Conservation (phyloP, 1,140 invertebrate species). For the Drosophila baimaii region DNA sequence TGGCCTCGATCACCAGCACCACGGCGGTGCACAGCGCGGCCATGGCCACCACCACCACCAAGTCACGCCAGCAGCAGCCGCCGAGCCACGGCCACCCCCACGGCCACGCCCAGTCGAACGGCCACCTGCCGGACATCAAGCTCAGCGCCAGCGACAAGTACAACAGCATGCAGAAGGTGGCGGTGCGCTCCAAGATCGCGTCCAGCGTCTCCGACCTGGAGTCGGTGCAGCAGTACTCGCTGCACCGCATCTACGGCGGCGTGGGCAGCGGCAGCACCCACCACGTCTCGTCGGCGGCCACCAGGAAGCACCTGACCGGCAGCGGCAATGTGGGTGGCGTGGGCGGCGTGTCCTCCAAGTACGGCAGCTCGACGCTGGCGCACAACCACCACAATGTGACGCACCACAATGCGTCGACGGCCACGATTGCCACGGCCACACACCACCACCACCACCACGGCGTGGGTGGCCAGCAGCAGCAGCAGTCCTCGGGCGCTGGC, state of each 20-base stretch:
- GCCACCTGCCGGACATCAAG: constrained; percentile 83
- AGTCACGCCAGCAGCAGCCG: constrained; percentile 52
- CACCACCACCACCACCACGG: constrained; percentile 69
- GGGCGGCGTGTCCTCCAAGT: constrained; percentile 46
- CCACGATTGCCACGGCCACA: constrained; percentile 68
- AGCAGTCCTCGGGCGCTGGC: constrained; percentile 8
- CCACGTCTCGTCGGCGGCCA: constrained; percentile 72
- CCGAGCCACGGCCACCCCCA: constrained; percentile 47
- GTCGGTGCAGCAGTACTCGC: constrained; percentile 80
- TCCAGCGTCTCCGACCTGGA: constrained; percentile 82
- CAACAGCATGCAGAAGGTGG: constrained; percentile 83
- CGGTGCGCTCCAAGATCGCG: constrained; percentile 81
- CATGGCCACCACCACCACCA: constrained; percentile 65
- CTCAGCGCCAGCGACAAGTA: constrained; percentile 80
- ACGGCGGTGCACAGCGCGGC: constrained; percentile 82
- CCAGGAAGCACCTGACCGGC: constrained; percentile 74
- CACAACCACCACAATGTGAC: constrained; percentile 76
- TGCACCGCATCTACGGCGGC: constrained; percentile 78
- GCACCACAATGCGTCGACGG: constrained; percentile 78
- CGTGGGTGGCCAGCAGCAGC: constrained; percentile 22
- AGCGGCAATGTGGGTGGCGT: constrained; percentile 27
- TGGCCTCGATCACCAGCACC: constrained; percentile 79
- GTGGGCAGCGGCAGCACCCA: constrained; percentile 69
- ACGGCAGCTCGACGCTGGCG: constrained; percentile 69
- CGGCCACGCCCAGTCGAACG: constrained; percentile 70